A percentile compares a stretch with the other conserved stretches of the same genome.
phyloP scores from a whole-genome alignment of 2,797 vertebrate species.

The Lithobates sylvaticus region DNA sequence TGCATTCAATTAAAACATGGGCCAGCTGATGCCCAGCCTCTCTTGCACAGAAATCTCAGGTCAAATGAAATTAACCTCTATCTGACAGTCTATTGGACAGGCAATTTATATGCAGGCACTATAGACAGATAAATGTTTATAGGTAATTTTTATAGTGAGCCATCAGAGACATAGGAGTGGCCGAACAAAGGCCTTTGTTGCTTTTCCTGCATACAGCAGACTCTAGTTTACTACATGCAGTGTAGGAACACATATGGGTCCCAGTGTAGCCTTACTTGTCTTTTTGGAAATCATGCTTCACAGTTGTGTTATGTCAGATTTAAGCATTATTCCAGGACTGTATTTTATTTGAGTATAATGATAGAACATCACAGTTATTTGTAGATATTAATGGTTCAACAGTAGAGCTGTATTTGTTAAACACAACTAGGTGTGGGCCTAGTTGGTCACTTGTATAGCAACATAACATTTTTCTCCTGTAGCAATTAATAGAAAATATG shows the following conservation, averaged over 20 bases:
- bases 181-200: conserved; percentile 36
- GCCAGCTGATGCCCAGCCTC: conserved; percentile 32
- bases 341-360: no score
- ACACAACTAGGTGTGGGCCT: not conserved
- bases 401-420: not conserved
- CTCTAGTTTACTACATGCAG: not conserved
- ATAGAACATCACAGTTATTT: no score
- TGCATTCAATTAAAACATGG: conserved; percentile 29
- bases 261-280: not conserved
- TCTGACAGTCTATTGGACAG: conserved; percentile 33
- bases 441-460: not conserved
- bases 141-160: conserved; percentile 14
- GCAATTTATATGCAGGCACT: conserved; percentile 6
- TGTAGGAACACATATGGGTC: not conserved
- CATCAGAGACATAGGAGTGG: not conserved
- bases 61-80: conserved; percentile 50
- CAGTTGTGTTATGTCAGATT: no score
- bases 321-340: not conserved
- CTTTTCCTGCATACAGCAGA: no score
- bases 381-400: not conserved
- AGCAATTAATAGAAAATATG: no score
- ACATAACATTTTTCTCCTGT: no score
- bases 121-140: conserved; percentile 22
- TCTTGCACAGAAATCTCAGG: conserved; percentile 24
- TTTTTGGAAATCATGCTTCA: not conserved